Evolutionary conservation across 1,140 invertebrate species (phyloP).

Genomic region (Ostrea denselamellosa): DNA sequence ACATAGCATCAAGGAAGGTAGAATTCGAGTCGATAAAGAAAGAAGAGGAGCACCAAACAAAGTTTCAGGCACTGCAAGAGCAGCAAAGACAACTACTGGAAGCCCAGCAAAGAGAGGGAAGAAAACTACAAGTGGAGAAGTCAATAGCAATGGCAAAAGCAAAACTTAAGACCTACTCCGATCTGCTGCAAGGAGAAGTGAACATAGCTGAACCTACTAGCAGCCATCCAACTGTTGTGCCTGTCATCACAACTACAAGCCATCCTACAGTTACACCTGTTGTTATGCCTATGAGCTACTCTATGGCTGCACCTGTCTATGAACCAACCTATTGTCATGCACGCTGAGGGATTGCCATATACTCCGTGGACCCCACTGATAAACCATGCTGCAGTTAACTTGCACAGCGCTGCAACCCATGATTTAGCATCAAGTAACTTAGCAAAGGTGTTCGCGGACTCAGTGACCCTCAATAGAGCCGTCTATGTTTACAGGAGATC

Average conservation of each 20-base stretch:
- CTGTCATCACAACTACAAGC: too few species aligned
- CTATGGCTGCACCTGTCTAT: background rate
- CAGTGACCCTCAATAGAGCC: conserved; percentile 56
- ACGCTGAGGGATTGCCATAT: background rate
- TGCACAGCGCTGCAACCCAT: too few species aligned
- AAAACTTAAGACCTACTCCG: background rate
- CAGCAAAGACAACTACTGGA: background rate
- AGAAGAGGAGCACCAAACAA: background rate
- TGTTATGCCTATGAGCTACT: too few species aligned
- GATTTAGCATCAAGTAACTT: background rate
- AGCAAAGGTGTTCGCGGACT: conserved; percentile 49
- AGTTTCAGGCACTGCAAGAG: conserved; percentile 1
- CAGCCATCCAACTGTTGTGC: background rate
- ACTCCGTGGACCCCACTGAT: background rate
- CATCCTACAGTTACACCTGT: too few species aligned
- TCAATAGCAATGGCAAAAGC: background rate
- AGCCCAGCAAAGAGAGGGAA: background rate
- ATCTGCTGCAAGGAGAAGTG: background rate
- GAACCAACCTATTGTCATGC: too few species aligned
- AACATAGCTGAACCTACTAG: background rate
- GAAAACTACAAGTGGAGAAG: background rate
- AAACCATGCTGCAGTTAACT: background rate
- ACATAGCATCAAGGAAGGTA: background rate
- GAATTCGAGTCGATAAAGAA: background rate
- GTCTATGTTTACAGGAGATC: conserved; percentile 58